These are phyloP conservation scores for Hippocampus mohnikei DNA, from an alignment of 2,113 vertebrate species.

Conservation along the genomic window DNA sequence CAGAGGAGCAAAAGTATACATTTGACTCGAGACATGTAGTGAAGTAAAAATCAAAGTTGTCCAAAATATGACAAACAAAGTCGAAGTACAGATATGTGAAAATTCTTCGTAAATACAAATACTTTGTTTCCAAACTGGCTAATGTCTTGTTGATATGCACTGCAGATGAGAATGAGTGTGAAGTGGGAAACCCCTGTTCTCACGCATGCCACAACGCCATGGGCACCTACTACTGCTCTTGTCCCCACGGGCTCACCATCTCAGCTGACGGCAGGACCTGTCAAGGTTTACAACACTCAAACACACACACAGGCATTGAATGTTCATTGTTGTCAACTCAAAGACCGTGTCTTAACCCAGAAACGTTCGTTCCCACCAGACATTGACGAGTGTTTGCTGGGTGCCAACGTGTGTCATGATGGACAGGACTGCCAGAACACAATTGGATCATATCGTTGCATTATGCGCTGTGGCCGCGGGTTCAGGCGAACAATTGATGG, in stretches of 20 bases:
- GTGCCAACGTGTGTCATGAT: conserved; percentile 73
- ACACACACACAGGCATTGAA: background rate
- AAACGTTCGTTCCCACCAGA: conserved; percentile 65
- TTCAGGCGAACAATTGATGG: conserved; percentile 84
- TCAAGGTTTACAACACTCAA: conserved; percentile 75
- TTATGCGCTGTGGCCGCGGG: conserved; percentile 80
- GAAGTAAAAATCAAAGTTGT: no score
- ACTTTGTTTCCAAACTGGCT: background rate
- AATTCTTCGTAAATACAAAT: background rate
- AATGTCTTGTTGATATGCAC: background rate
- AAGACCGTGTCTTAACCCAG: background rate
- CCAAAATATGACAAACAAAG: no score
- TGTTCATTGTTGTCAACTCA: background rate
- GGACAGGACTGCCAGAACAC: conserved; percentile 89
- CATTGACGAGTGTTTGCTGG: conserved; percentile 86
- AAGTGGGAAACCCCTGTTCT: conserved; percentile 81
- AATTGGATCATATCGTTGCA: conserved; percentile 85
- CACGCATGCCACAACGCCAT: conserved; percentile 88
- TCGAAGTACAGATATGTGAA: no score
- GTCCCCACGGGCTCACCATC: conserved; percentile 85
- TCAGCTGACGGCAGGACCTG: conserved; percentile 88
- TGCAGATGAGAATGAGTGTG: conserved; percentile 91
- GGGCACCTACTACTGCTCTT: conserved; percentile 92
- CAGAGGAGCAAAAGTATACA: no score
- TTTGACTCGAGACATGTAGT: no score